phyloP scores from a whole-genome alignment of 2,113 vertebrate species.

The Pagrus major region DNA sequence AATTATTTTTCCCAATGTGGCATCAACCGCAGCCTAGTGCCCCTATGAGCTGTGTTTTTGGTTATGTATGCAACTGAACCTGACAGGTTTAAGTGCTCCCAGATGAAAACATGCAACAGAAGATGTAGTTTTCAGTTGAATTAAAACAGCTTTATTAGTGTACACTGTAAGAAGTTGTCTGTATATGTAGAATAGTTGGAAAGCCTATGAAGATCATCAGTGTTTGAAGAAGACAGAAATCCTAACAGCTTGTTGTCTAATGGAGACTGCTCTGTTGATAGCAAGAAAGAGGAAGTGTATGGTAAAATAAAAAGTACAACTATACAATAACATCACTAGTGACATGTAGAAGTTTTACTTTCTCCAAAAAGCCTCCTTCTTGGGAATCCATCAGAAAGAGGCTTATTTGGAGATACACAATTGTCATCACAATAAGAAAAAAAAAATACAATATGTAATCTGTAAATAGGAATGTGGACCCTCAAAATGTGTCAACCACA shows the following conservation, averaged over 20 bases:
- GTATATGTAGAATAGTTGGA: conserved; percentile 90
- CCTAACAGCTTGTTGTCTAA: conserved; percentile 89
- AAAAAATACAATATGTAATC: conserved; percentile 29
- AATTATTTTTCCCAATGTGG: too few species aligned
- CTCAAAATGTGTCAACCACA: conserved; percentile 25
- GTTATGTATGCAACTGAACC: background rate
- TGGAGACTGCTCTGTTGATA: conserved; percentile 83
- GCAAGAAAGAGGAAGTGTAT: conserved; percentile 63
- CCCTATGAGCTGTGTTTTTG: background rate
- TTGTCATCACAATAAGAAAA: conserved; percentile 75
- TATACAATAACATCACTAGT: conserved; percentile 75
- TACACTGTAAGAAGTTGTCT: conserved; percentile 90
- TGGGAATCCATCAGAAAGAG: conserved; percentile 17
- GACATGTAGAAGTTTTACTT: conserved; percentile 79
- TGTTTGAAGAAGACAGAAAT: conserved; percentile 87
- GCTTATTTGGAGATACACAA: conserved; percentile 64
- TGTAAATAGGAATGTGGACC: conserved; percentile 55
- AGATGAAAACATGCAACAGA: background rate
- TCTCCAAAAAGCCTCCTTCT: conserved; percentile 63
- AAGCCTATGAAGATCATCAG: conserved; percentile 83
- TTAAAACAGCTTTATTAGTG: conserved; percentile 95
- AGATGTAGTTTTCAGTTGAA: conserved; percentile 76
- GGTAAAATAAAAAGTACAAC: conserved; percentile 76
- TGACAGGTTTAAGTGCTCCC: too few species aligned
- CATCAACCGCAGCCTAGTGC: too few species aligned